Base-by-base conservation (phyloP, 2,113 vertebrate species). In the Mesoclemmys tuberculata region DNA sequence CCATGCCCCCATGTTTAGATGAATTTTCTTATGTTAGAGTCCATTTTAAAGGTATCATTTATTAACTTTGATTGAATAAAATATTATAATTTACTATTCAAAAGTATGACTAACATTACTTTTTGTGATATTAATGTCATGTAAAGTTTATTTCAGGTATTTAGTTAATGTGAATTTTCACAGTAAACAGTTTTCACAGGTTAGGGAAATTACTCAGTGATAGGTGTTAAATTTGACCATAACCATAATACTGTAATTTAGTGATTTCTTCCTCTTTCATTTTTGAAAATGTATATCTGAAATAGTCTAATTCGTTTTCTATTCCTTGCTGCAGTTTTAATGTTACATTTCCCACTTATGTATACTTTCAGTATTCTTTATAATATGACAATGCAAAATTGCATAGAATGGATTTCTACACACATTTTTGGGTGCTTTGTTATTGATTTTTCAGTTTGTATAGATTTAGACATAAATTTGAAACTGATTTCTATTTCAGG, bases 401-500 rank as follows among this genome's bases (percentile, higher is more conserved):
- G 84, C 84, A 52, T 27, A 35, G 29, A 82, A 1, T 88, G 6
- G 68, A 92, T 91, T 74, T 52, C 26, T 78, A 4, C 86, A 82
- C 83, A 75, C 44, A 83, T 41, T 83, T 82, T 91, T 92, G 68
- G 87, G 74, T 81, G 29, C 84, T 82, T 82, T 94, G 83, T 18
- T 77, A 44, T 84, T 82, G 55, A 93, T 94, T 94, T 79, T 44
- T 82, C 94, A 92, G 35, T 58, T 85, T 84, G 52, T 85, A 64
- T 56, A 87, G 92, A 90, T 84, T 71, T n/a, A 80, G 58, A 77
- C 71, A 35, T 83, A 82, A 91, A 52, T 10, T 80, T 80, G 38
- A 22, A 21, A 41, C 71, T 93, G 93, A 81, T 92, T 89, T 95
- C 79, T 96, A 55, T 94, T 98, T 77, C 97, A 99, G 99, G 99